A percentile compares a stretch with the other conserved stretches of the same genome.
These are phyloP conservation scores for Pseudocheirus occidentalis DNA, from an alignment of 2,797 vertebrate genomes.

Conservation along the genomic window DNA sequence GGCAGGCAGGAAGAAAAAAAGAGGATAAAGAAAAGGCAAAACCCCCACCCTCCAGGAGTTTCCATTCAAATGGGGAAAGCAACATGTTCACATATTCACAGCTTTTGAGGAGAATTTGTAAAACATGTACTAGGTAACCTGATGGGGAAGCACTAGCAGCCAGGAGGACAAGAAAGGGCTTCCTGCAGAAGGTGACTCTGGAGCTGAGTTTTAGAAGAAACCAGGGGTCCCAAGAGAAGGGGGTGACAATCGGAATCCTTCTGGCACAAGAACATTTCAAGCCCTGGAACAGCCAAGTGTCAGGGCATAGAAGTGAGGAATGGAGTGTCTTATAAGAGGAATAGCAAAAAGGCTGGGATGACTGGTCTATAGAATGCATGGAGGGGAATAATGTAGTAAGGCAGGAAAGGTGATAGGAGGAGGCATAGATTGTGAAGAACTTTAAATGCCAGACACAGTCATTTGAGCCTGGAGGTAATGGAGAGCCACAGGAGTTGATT, in stretches of 20 bases:
- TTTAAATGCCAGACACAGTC: background rate
- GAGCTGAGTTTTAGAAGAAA: background rate
- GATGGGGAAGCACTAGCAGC: background rate
- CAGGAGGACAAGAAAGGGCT: background rate
- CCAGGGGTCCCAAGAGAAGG: background rate
- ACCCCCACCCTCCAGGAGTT: background rate
- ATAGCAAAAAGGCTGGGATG: background rate
- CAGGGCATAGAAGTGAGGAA: background rate
- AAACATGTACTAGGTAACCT: background rate
- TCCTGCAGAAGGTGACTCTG: slow-evolving; percentile 8
- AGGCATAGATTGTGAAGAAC: background rate
- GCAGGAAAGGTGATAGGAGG: background rate
- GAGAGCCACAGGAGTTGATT: background rate
- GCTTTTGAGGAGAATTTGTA: too few species aligned
- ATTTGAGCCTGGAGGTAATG: background rate
- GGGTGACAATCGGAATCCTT: background rate
- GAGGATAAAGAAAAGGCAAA: background rate
- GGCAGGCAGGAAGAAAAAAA: background rate
- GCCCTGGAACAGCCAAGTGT: background rate
- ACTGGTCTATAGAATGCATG: background rate
- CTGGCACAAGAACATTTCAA: background rate
- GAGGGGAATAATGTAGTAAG: background rate
- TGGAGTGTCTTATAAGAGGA: background rate
- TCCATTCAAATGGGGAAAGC: background rate
- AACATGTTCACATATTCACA: background rate